Percentiles rank a stretch among this genome's conserved stretches.
phyloP scores from a whole-genome alignment of 2,113 vertebrate genomes.

The Procapra przewalskii region DNA sequence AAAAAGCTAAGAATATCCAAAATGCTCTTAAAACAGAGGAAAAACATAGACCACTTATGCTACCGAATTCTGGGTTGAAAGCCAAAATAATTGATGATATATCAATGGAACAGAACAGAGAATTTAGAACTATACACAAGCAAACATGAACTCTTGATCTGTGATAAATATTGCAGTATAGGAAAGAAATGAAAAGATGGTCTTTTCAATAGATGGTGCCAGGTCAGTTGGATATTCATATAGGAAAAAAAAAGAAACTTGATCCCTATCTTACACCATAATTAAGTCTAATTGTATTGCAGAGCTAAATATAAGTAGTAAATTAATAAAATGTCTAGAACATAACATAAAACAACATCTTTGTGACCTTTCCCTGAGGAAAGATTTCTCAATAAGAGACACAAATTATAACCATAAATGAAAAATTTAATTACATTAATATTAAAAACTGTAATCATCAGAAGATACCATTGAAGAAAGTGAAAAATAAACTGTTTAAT shows the following conservation, averaged over 20 bases:
- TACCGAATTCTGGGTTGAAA: background rate
- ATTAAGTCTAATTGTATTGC: background rate
- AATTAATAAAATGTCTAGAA: background rate
- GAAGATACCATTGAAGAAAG: background rate
- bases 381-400: slow-evolving; percentile 1
- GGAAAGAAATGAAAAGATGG: background rate
- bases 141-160: background rate
- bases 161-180: background rate
- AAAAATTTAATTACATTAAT: background rate
- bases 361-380: background rate
- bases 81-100: background rate
- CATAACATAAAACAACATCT: background rate
- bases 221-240: background rate
- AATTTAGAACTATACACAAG: background rate
- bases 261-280: background rate
- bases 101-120: background rate
- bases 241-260: background rate
- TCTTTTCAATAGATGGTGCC: background rate
- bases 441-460: background rate
- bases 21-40: background rate
- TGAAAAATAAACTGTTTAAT: background rate
- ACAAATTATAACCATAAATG: background rate
- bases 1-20: background rate
- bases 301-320: background rate
- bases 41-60: background rate